Conservation (phyloP, 1,140 invertebrate species). For the Probaryconus sp. region DNA sequence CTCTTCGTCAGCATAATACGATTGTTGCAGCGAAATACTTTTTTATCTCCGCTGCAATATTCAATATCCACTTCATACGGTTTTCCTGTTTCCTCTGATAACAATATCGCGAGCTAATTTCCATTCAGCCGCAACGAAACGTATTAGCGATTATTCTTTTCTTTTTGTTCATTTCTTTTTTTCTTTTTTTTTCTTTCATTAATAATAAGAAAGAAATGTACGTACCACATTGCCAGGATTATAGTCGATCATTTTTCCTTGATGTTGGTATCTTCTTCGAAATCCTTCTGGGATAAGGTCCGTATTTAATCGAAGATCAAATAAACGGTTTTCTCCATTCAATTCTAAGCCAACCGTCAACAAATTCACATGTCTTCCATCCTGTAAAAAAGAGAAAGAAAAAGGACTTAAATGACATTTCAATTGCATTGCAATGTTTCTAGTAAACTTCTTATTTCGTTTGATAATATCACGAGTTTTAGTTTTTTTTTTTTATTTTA, state of each 20-base stretch:
- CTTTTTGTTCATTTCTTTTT: no score
- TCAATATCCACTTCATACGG: not conserved
- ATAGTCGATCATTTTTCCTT: constrained; percentile 82
- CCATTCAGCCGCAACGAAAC: no score
- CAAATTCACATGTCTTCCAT: constrained; percentile 83
- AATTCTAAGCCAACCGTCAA: constrained; percentile 84
- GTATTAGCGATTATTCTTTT: no score
- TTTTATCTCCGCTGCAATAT: constrained; percentile 26
- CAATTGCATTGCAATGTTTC: not conserved
- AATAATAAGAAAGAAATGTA: no score
- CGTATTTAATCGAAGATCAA: constrained; percentile 88
- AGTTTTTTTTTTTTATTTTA: no score
- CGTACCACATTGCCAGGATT: constrained; percentile 82
- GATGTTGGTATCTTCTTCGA: constrained; percentile 85
- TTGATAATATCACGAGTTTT: no score
- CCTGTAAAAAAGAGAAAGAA: constrained; percentile 79
- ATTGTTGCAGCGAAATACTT: constrained; percentile 49
- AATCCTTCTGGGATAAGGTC: constrained; percentile 86
- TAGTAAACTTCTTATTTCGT: no score
- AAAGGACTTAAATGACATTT: constrained; percentile 10
- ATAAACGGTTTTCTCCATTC: constrained; percentile 82
- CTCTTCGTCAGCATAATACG: constrained; percentile 41
- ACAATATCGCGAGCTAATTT: no score
- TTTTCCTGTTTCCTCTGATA: constrained; percentile 1
- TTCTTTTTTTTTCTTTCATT: no score